These are phyloP conservation scores for Hipposideros larvatus DNA, from an alignment of 2,797 vertebrate species.

Conservation along the genomic window DNA sequence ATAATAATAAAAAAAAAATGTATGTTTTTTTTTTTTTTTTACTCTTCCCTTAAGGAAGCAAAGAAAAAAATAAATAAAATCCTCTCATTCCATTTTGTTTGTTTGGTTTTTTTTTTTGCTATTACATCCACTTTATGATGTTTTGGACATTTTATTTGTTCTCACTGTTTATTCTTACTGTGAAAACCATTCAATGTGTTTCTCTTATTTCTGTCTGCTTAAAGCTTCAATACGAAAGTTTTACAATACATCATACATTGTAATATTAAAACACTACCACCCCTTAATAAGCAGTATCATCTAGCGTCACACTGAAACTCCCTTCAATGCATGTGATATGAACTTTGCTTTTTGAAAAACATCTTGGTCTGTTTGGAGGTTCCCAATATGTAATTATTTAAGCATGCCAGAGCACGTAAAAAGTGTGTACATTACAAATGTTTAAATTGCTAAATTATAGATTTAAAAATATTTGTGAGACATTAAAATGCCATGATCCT, in stretches of 20 bases:
- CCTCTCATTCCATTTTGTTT: no score
- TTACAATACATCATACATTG: neutral
- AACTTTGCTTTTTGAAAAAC: neutral
- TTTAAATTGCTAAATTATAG: neutral
- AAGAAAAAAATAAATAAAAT: neutral
- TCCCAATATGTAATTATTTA: neutral
- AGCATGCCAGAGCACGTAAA: neutral
- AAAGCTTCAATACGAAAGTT: neutral
- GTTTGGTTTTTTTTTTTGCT: neutral
- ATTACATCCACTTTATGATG: neutral
- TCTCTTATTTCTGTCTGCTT: neutral
- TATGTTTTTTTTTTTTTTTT: neutral
- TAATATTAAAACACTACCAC: neutral
- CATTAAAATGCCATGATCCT: neutral
- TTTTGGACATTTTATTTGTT: neutral
- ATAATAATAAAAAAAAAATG: neutral
- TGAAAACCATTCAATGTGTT: neutral
- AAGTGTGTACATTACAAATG: neutral
- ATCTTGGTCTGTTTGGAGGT: neutral
- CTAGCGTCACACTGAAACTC: neutral
- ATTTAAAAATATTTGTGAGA: slow-evolving; percentile 30
- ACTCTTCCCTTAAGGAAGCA: neutral
- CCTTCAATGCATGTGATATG: neutral
- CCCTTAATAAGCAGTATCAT: neutral
- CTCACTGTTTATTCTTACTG: neutral